Evolutionary conservation across 2,113 vertebrate species (phyloP).

Genomic region (Paramisgurnus dabryanus): DNA sequence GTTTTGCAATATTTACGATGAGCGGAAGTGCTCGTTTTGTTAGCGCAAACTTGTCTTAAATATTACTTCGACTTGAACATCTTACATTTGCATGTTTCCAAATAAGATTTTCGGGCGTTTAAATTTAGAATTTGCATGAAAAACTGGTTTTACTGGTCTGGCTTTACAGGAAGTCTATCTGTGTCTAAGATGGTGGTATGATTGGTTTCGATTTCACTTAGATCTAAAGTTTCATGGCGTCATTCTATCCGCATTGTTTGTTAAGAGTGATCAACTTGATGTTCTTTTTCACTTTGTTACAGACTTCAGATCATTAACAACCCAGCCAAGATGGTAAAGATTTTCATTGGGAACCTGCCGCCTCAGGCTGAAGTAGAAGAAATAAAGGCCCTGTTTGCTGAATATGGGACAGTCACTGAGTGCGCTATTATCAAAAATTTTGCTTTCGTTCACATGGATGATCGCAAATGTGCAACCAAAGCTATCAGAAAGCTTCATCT

Average conservation of each 20-base stretch:
- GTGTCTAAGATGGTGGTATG: neutral
- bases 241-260: neutral
- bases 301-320: constrained; percentile 36
- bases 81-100: neutral
- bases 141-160: neutral
- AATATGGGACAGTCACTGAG: constrained; percentile 76
- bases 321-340: constrained; percentile 75
- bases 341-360: constrained; percentile 80
- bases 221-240: fast-evolving
- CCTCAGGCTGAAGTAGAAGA: constrained; percentile 73
- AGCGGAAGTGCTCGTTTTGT: neutral
- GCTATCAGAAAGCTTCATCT: constrained; percentile 77
- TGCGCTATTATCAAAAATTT: constrained; percentile 82
- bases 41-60: neutral
- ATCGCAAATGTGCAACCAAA: constrained; percentile 76
- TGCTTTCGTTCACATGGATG: constrained; percentile 83
- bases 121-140: neutral
- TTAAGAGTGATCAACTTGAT: neutral
- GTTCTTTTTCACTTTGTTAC: neutral
- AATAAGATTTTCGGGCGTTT: neutral
- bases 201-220: neutral
- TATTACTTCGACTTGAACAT: neutral
- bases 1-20: neutral
- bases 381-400: constrained; percentile 72
- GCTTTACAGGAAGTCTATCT: neutral